These are phyloP conservation scores for Atta cephalotes DNA, from an alignment of 1,140 invertebrate species.

Conservation along the genomic window DNA sequence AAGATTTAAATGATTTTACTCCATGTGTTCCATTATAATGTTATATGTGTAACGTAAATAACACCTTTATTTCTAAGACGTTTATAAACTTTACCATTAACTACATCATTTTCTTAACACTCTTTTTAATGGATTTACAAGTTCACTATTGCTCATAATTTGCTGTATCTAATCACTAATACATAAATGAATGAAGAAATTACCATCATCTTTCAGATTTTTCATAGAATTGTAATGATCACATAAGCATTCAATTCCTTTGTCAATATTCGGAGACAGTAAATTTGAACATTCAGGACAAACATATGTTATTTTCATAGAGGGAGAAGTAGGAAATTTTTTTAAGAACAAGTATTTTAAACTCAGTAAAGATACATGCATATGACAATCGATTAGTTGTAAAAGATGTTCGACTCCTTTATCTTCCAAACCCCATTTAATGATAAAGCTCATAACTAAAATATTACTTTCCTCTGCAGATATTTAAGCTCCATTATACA, in stretches of 20 bases:
- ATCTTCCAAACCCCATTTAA: background rate
- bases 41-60: background rate
- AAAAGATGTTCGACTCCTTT: background rate
- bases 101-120: background rate
- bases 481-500: background rate
- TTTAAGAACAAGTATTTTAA: background rate
- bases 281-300: background rate
- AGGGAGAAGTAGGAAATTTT: background rate
- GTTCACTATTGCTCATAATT: background rate
- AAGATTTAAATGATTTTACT: background rate
- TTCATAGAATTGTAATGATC: background rate
- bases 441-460: background rate
- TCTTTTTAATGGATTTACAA: background rate
- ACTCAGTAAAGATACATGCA: background rate
- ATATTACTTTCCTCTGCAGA: background rate
- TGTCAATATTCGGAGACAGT: background rate
- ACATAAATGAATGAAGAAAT: background rate
- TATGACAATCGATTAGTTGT: background rate
- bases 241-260: background rate
- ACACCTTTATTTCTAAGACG: background rate
- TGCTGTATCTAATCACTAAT: background rate
- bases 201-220: background rate
- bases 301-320: background rate
- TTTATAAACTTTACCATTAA: background rate
- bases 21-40: background rate